phyloP scores from a whole-genome alignment of 1,140 invertebrate genomes.

The Periplaneta americana region DNA sequence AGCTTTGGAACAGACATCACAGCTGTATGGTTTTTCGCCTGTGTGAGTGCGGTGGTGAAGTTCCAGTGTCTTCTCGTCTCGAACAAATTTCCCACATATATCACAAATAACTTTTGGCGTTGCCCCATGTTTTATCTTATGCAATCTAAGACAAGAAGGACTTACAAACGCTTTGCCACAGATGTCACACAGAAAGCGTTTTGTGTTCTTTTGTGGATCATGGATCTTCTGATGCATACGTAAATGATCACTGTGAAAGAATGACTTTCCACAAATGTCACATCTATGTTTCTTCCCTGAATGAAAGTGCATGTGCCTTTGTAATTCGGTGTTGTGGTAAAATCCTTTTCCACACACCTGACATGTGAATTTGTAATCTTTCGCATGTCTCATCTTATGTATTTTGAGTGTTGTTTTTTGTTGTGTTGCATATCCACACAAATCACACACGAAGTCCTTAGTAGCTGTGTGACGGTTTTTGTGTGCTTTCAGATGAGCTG shows the following conservation, averaged over 20 bases:
- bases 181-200: conserved; percentile 34
- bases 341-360: conserved; percentile 40
- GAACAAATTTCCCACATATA: conserved; percentile 24
- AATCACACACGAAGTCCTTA: conserved; percentile 34
- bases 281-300: conserved; percentile 46
- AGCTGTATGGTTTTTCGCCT: conserved; percentile 24
- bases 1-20: conserved; percentile 31
- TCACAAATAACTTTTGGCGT: conserved; percentile 49
- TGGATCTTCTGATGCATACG: conserved; percentile 39
- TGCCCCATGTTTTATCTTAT: conserved; percentile 58
- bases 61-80: conserved; percentile 15
- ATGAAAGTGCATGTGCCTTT: conserved; percentile 51
- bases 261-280: conserved; percentile 41
- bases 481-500: conserved; percentile 37
- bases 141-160: conserved; percentile 54
- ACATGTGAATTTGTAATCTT: conserved; percentile 35
- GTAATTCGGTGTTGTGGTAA: conserved; percentile 37
- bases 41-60: conserved; percentile 29
- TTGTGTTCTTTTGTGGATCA: conserved; percentile 31
- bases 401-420: conserved; percentile 35
- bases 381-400: conserved; percentile 37
- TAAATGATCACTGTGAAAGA: conserved; percentile 28
- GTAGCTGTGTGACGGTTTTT: conserved; percentile 32
- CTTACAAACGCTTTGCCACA: conserved; percentile 42
- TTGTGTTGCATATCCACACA: conserved; percentile 34